Conservation (phyloP, 2,797 vertebrate species). For the Sebastes oblongus region DNA sequence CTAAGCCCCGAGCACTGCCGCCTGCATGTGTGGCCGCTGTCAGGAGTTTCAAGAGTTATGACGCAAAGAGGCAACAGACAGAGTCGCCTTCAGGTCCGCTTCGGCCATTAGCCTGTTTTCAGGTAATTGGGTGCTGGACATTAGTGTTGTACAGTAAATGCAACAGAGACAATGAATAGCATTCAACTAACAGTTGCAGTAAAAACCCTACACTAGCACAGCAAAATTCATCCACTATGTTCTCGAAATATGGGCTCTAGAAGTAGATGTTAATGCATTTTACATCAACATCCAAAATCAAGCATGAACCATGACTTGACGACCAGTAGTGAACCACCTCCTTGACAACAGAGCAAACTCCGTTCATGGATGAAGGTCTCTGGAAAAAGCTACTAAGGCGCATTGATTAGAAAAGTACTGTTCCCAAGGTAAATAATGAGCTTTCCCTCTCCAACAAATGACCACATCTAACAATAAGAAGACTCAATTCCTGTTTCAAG, state of each 20-base stretch:
- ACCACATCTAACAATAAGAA: background rate
- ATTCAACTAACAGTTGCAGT: background rate
- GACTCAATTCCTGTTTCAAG: background rate
- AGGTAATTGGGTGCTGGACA: background rate
- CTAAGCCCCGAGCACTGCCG: slow-evolving; percentile 28
- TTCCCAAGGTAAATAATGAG: background rate
- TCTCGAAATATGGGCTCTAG: too few species aligned
- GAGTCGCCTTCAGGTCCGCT: background rate
- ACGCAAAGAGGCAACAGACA: slow-evolving; percentile 21
- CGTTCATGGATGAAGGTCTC: background rate
- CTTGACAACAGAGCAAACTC: background rate
- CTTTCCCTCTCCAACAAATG: too few species aligned
- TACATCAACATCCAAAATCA: background rate
- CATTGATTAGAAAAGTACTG: background rate
- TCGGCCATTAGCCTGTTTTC: background rate
- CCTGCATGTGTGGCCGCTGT: slow-evolving; percentile 40
- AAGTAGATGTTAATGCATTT: too few species aligned
- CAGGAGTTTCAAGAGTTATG: slow-evolving; percentile 31
- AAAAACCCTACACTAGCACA: background rate
- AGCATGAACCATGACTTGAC: background rate
- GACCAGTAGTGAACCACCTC: background rate
- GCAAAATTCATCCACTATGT: background rate
- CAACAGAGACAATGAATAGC: background rate
- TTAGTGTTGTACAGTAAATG: background rate
- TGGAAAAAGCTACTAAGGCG: background rate